Evolutionary conservation across 1,140 invertebrate species (phyloP).

Genomic region (Vanessa atalanta): DNA sequence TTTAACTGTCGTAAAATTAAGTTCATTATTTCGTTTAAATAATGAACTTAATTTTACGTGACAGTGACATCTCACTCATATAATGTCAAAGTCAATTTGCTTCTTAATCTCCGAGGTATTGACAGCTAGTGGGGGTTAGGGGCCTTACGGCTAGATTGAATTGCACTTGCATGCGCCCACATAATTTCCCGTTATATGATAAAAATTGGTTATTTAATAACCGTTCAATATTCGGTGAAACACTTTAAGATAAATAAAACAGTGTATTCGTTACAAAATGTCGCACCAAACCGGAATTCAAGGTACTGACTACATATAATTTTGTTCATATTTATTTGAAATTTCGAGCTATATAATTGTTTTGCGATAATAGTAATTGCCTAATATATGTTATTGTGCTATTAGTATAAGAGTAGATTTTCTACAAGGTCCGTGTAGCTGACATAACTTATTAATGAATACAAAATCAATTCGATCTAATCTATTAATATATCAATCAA

Average conservation of each 20-base stretch:
- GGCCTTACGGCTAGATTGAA: background rate
- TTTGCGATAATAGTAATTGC: too few species aligned
- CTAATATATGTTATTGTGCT: background rate
- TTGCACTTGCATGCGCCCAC: constrained; percentile 15
- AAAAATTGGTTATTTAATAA: constrained; percentile 9
- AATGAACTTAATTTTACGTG: background rate
- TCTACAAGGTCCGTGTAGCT: background rate
- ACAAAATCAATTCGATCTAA: background rate
- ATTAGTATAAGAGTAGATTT: too few species aligned
- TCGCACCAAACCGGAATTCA: constrained; percentile 77
- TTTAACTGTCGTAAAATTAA: too few species aligned
- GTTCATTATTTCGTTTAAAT: too few species aligned
- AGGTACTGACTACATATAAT: constrained; percentile 48
- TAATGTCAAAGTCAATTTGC: background rate
- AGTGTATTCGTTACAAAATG: constrained; percentile 49
- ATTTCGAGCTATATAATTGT: background rate
- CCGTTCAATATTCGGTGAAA: background rate
- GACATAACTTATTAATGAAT: background rate
- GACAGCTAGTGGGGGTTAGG: background rate
- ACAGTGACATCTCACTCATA: background rate
- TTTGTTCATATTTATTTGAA: background rate
- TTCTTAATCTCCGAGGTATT: background rate
- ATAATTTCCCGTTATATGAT: constrained; percentile 22
- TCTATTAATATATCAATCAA: constrained; percentile 24
- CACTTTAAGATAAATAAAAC: background rate